A percentile compares a stretch with the other conserved stretches of the same genome.
Conservation (phyloP, 1,140 invertebrate genomes). For the Bombus vancouverensis region DNA sequence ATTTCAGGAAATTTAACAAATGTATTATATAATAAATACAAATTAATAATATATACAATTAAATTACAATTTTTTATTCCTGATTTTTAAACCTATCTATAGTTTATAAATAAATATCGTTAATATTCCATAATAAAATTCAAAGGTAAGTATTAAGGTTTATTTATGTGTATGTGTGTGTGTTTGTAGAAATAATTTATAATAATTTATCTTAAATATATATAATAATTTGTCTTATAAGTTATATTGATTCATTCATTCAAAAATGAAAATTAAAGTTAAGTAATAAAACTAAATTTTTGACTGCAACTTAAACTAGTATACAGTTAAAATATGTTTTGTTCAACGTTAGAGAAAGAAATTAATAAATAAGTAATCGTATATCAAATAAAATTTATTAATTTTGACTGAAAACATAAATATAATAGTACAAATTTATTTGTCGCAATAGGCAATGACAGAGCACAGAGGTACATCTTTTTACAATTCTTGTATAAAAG, state of each 20-base stretch:
- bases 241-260: background rate
- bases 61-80: background rate
- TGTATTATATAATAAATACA: background rate
- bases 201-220: too few relatives aligned
- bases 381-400: background rate
- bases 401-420: background rate
- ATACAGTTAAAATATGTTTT: background rate
- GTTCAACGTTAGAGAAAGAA: background rate
- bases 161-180: background rate
- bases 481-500: constrained; percentile 85
- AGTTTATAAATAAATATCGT: background rate
- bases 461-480: constrained; percentile 78
- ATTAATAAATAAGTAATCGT: background rate
- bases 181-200: background rate
- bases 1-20: background rate
- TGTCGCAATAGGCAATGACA: constrained; percentile 64
- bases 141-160: background rate
- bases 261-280: background rate
- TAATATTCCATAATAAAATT: background rate
- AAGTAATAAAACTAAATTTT: background rate
- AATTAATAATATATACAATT: background rate
- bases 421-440: background rate
- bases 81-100: background rate
- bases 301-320: background rate
- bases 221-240: background rate